Evolutionary conservation across 2,888 invertebrate genomes (phyloP), one percentile per base, ranked within the genome.

Genomic region (Andrena minutula): DNA sequence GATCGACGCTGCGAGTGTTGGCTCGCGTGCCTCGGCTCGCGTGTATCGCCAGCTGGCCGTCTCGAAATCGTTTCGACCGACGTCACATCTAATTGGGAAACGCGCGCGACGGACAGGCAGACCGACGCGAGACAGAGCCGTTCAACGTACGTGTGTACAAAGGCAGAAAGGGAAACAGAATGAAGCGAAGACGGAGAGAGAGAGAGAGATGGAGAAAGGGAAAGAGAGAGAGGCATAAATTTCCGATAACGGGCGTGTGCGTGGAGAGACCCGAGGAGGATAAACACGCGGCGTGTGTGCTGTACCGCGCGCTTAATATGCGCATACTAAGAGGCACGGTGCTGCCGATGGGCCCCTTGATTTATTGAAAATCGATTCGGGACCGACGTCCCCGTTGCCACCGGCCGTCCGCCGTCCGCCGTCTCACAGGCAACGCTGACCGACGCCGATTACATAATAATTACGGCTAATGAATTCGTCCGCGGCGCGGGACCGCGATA

Each of bases 301-400:
- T 49, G 61, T 28, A 35, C 66, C 32, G 56, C 64, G 60, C 71
- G 81, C 65, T 87, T 84, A 86, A 82, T 86, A 87, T 87, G 88
- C 84, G 84, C 87, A 87, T 87, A 87, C 82, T 88, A 84, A 87
- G 72, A 58, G 77, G 20, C 64, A 61, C 53, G 69, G 35, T 51
- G 83, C 32, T 61, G 70, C 84, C 65, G 82, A 82, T 81, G 82
- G 82, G 75, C 49, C 65, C 56, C 32, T 66, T 82, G 82, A 82
- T 82, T 82, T 83, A 82, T 83, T 82, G 83, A 70, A 76, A 83
- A 83, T 83, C 82, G 82, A 83, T 83, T 73, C 82, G 68, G 75
- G 71, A 51, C 61, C 76, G 82, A 72, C 76, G 68, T 68, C 60
- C 79, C 64, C 82, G 72, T 76, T 76, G 56, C 82, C 71, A 49